Conservation (phyloP, 2,888 invertebrate genomes). For the Therioaphis trifolii region DNA sequence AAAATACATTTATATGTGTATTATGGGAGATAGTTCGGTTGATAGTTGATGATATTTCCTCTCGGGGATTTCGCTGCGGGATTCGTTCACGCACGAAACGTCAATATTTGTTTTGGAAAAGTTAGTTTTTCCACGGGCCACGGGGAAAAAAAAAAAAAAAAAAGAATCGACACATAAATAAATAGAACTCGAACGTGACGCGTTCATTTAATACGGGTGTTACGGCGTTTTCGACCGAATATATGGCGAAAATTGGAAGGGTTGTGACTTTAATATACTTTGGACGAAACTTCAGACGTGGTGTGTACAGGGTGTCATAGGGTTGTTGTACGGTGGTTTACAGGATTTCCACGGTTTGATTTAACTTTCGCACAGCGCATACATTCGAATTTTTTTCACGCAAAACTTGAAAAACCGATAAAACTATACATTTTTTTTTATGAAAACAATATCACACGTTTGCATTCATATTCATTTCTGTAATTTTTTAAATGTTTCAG, state of each 20-base stretch:
- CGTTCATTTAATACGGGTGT: conserved; percentile 21
- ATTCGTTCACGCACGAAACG: conserved; percentile 47
- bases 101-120: conserved; percentile 59
- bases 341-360: no score
- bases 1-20: no score
- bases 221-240: background rate
- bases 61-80: background rate
- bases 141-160: background rate
- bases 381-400: no score
- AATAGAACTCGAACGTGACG: conserved; percentile 35
- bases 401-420: no score
- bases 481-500: no score
- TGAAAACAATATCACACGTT: no score
- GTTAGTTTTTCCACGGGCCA: conserved; percentile 8
- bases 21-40: background rate
- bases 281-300: background rate
- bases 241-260: no score
- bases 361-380: no score
- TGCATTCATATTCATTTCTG: no score
- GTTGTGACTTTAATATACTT: conserved; percentile 24
- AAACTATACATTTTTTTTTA: no score
- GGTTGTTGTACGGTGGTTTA: no score
- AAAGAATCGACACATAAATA: conserved; percentile 36
- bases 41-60: conserved; percentile 46
- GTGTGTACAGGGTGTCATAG: no score